phyloP scores from a whole-genome alignment of 2,113 vertebrate genomes.

The Scatophagus argus region DNA sequence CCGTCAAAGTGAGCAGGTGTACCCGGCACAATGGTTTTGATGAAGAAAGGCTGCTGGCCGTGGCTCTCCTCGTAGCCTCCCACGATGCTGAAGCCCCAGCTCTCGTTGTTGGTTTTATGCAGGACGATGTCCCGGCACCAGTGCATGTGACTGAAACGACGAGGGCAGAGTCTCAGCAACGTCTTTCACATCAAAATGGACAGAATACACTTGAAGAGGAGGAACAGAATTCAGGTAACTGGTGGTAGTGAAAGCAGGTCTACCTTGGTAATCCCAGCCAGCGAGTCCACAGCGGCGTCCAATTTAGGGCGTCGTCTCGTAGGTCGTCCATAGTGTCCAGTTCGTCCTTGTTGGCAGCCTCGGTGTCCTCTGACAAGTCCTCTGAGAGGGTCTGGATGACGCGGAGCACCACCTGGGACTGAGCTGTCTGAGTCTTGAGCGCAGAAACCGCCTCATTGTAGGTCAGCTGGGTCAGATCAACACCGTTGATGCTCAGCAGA shows the following conservation, averaged over 20 bases:
- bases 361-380: conserved; percentile 68
- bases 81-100: conserved; percentile 96
- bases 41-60: conserved; percentile 94
- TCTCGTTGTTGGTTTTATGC: conserved; percentile 90
- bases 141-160: conserved; percentile 87
- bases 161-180: neutral
- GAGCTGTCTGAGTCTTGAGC: conserved; percentile 91
- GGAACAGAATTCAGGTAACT: neutral
- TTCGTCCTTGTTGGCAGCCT: conserved; percentile 69
- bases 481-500: conserved; percentile 91
- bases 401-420: conserved; percentile 86
- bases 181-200: neutral
- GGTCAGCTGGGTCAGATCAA: conserved; percentile 90
- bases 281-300: conserved; percentile 90
- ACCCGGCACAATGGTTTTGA: conserved; percentile 95
- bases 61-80: conserved; percentile 93
- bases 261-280: conserved; percentile 93
- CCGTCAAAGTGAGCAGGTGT: conserved; percentile 91
- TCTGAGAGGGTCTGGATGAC: conserved; percentile 87
- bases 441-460: conserved; percentile 91
- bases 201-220: neutral
- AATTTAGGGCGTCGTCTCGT: conserved; percentile 85
- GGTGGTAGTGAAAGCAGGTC: neutral
- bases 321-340: conserved; percentile 79
- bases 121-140: conserved; percentile 92